A percentile compares a stretch with the other conserved stretches of the same genome.
Evolutionary conservation across 2,888 invertebrate species (phyloP).

Genomic region (Lathronympha strigana): DNA sequence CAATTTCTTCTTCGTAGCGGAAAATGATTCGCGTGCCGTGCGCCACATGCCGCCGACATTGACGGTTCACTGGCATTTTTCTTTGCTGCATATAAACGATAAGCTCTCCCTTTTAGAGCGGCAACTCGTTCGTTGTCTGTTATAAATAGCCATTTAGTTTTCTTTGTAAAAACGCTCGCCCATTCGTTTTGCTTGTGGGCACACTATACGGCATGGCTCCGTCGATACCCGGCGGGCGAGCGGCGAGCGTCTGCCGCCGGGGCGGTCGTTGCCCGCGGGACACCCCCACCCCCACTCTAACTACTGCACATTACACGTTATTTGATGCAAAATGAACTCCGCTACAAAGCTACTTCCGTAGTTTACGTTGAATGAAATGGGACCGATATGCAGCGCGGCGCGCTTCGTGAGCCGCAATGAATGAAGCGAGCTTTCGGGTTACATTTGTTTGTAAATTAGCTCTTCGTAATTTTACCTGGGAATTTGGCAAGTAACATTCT

Average conservation of each 20-base stretch:
- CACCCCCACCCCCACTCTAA: neutral
- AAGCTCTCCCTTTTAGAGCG: neutral
- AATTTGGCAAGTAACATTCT: slow-evolving; percentile 7
- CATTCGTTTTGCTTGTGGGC: slow-evolving; percentile 6
- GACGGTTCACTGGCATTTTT: neutral
- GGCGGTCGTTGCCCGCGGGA: slow-evolving; percentile 18
- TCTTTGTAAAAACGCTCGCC: slow-evolving; percentile 6
- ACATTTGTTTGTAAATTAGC: neutral
- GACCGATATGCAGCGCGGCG: neutral
- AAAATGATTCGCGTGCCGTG: neutral
- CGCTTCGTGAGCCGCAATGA: neutral
- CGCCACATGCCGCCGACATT: neutral
- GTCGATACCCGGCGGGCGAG: slow-evolving; percentile 13
- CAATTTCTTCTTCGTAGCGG: slow-evolving; percentile 5
- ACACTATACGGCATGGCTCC: slow-evolving; percentile 5
- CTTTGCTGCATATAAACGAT: neutral
- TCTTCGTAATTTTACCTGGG: neutral
- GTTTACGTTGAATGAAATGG: slow-evolving; percentile 16
- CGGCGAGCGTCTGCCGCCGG: slow-evolving; percentile 21
- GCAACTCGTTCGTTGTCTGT: neutral
- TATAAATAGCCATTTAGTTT: neutral
- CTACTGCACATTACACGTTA: slow-evolving; percentile 17
- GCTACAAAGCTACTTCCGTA: slow-evolving; percentile 17
- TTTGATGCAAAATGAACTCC: slow-evolving; percentile 22
- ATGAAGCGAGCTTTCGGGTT: slow-evolving; percentile 3